Evolutionary conservation across 2,888 invertebrate genomes (phyloP), one percentile per base, ranked within the genome.

Genomic region (Sarcophaga subvicina): DNA sequence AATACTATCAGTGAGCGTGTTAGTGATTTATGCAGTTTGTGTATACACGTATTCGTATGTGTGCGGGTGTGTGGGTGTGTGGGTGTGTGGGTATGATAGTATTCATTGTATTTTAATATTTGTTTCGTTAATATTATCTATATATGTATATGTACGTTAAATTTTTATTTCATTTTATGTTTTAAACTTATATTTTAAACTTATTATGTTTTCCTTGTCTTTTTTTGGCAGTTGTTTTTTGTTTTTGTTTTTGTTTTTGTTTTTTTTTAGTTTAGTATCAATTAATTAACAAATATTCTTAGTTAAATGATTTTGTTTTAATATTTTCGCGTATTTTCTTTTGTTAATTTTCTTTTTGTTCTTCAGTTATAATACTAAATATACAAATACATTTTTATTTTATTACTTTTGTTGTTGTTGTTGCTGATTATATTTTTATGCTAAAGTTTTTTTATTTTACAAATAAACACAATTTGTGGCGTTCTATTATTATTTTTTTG

Each of bases 161-260:
- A 67, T 67, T 73, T n/a, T 67, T 20, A 27, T n/a, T 59, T 80
- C 25, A 45, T 59, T 45, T 70, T 59, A 27, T 27, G 14, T 14
- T 70, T 22, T 81, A 88, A 84, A 86, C 69, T 86, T 76, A 27
- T 27, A 25, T 14, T 70, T 22, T 81, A 88, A 84, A 86, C 69
- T 86, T 76, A 82, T 69, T 76, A 81, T 69, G 71, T 76, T 69
- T 73, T 83, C 79, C 85, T 81, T 80, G 90, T 91, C 89, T 90
- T 88, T 91, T 90, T 90, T 90, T 91, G 91, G 91, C 91, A 91
- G 91, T 92, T 90, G 87, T 76, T 88, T 86, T 88, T 85, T 54
- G 12, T 67, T 85, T 70, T 86, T 87, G 84, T 49, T 49, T 66
- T 83, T 70, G 8, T 77, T 79, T 80, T n/a, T n/a, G n/a, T 81